phyloP scores from a whole-genome alignment of 2,888 invertebrate species.

The Ochlodes sylvanus region DNA sequence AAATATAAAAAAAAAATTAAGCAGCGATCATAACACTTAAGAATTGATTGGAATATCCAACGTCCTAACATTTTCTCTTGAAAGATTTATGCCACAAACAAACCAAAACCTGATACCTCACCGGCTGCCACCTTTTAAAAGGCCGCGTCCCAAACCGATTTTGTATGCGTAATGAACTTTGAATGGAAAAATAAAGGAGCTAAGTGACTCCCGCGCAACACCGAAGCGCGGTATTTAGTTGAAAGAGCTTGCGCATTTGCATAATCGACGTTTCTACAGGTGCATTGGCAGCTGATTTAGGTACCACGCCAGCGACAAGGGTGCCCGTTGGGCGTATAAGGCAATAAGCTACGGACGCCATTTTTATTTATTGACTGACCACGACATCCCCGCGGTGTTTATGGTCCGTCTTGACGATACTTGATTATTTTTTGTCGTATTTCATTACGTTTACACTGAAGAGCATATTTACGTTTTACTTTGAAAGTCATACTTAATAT shows the following conservation, averaged over 20 bases:
- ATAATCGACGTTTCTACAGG: slow-evolving; percentile 83
- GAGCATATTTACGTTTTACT: background rate
- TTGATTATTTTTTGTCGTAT: slow-evolving; percentile 1
- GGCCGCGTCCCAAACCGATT: slow-evolving; percentile 37
- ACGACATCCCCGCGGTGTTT: slow-evolving; percentile 49
- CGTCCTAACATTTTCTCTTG: slow-evolving; percentile 26
- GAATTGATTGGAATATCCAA: slow-evolving; percentile 14
- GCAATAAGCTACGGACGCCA: slow-evolving; percentile 63
- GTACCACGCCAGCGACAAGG: slow-evolving; percentile 71
- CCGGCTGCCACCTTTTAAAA: slow-evolving; percentile 23
- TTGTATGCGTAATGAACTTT: slow-evolving; percentile 40
- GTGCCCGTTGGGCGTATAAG: slow-evolving; percentile 70
- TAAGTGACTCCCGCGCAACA: slow-evolving; percentile 43
- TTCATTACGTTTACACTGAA: slow-evolving; percentile 5
- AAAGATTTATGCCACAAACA: slow-evolving; percentile 27
- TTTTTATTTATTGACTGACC: slow-evolving; percentile 72
- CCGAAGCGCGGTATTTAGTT: slow-evolving; percentile 49
- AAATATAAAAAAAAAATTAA: background rate
- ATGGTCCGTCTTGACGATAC: slow-evolving; percentile 8
- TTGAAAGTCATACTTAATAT: background rate
- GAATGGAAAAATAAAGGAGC: slow-evolving; percentile 42
- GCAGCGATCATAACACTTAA: background rate
- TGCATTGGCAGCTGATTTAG: slow-evolving; percentile 81
- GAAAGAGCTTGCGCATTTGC: slow-evolving; percentile 73
- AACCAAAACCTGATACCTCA: slow-evolving; percentile 18